Conservation (phyloP, 2,113 vertebrate species). For the Fulica atra region DNA sequence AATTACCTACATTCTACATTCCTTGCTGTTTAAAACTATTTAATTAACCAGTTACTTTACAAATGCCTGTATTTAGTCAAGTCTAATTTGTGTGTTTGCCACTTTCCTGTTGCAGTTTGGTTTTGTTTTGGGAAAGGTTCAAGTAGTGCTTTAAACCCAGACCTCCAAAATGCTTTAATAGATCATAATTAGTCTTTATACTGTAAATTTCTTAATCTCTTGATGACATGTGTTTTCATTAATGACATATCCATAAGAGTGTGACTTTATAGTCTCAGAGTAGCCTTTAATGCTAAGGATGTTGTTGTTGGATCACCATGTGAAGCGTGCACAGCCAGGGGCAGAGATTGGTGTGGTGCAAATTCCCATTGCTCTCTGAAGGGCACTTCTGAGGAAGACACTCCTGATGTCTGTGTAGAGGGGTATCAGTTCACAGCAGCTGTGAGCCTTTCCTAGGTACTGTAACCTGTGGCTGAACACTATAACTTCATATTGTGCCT, state of each 20-base stretch:
- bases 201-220: not conserved
- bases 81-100: not conserved
- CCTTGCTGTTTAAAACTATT: not conserved
- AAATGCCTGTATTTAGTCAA: not conserved
- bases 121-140: not conserved
- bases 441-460: not conserved
- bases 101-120: not conserved
- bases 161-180: not conserved
- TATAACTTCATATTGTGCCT: not conserved
- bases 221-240: not conserved
- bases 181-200: not conserved
- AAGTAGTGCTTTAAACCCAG: not conserved
- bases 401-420: not conserved
- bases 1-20: not conserved
- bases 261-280: not conserved
- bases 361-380: not conserved
- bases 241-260: not conserved
- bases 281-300: not conserved
- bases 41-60: not conserved
- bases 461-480: not conserved
- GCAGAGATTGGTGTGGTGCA: not conserved
- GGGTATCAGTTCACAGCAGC: not conserved
- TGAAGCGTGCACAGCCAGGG: not conserved
- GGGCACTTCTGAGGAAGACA: not conserved
- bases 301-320: not conserved